Evolutionary conservation across 2,113 vertebrate species (phyloP).

Genomic region (Probosciger aterrimus): DNA sequence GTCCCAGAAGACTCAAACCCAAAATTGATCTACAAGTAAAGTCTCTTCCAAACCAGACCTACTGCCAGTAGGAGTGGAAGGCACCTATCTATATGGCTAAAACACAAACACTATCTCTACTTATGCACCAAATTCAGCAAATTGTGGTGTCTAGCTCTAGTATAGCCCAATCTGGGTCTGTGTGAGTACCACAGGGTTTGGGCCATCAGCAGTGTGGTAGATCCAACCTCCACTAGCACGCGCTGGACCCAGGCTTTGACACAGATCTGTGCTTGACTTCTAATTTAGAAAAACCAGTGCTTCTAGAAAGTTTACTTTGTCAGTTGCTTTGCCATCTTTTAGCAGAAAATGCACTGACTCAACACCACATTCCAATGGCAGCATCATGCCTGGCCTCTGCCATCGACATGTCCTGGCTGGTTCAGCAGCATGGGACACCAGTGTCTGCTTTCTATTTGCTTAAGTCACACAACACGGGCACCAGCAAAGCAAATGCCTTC

Average conservation of each 20-base stretch:
- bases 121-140: background rate
- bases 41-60: background rate
- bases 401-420: fast-evolving
- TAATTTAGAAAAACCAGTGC: background rate
- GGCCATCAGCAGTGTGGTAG: background rate
- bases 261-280: background rate
- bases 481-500: background rate
- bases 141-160: background rate
- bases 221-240: background rate
- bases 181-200: background rate
- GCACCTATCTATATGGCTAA: background rate
- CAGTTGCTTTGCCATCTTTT: background rate
- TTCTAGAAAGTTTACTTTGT: background rate
- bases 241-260: background rate
- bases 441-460: background rate
- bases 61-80: background rate
- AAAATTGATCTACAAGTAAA: background rate
- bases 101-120: background rate
- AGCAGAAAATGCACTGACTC: background rate
- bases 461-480: background rate
- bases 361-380: background rate
- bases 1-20: background rate
- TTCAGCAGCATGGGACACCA: background rate
- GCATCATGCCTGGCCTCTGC: background rate
- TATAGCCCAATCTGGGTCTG: background rate